Conservation (phyloP, 2,113 vertebrate species). For the Paradisaea rubra region DNA sequence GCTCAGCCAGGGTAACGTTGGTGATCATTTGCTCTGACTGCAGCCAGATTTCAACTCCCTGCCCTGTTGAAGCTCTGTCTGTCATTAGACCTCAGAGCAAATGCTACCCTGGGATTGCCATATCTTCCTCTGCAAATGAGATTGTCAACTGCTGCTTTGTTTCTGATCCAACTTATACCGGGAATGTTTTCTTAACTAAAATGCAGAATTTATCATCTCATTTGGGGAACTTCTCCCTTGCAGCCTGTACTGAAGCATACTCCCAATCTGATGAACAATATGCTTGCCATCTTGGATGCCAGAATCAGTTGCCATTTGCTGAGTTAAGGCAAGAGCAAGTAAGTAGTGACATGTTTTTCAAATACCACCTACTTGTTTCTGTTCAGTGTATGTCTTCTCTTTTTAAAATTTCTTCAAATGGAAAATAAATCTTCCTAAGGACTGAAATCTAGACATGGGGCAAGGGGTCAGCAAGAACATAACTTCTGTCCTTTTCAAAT, state of each 20-base stretch:
- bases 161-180: conserved; percentile 11
- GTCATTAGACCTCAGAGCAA: neutral
- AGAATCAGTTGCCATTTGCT: conserved; percentile 91
- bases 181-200: conserved; percentile 37
- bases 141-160: conserved; percentile 25
- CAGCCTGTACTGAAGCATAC: conserved; percentile 96
- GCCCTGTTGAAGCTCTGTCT: neutral
- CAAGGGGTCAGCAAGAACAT: neutral
- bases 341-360: conserved; percentile 58
- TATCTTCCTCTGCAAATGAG: neutral
- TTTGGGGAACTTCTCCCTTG: conserved; percentile 39
- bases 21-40: neutral
- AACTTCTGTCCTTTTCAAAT: neutral
- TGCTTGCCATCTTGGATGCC: conserved; percentile 93
- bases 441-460: neutral
- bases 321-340: conserved; percentile 90
- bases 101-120: neutral
- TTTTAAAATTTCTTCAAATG: neutral
- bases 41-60: neutral
- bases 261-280: conserved; percentile 86
- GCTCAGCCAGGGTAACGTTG: neutral
- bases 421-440: neutral
- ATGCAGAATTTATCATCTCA: conserved; percentile 34
- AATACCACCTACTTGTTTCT: conserved; percentile 58
- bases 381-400: neutral